Evolutionary conservation across 2,113 vertebrate species (phyloP).

Genomic region (Alectura lathami): DNA sequence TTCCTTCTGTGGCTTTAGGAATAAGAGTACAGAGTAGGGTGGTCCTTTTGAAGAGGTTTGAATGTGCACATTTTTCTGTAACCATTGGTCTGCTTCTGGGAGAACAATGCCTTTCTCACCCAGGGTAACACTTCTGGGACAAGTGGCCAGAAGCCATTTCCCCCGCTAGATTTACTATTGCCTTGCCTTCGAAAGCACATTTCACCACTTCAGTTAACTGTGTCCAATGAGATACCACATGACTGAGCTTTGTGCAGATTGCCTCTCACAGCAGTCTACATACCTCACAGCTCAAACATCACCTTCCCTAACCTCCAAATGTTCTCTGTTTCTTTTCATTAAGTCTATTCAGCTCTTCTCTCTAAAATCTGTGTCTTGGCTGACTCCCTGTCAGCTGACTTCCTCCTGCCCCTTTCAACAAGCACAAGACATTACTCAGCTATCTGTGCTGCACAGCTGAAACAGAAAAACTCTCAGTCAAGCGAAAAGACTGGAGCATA

Average conservation of each 20-base stretch:
- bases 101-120: neutral
- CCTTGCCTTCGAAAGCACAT: neutral
- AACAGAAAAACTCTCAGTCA: neutral
- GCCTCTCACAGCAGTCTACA: neutral
- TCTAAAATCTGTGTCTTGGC: neutral
- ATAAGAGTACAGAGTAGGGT: neutral
- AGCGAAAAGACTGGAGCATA: neutral
- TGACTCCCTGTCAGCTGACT: neutral
- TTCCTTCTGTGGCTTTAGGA: neutral
- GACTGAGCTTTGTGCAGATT: neutral
- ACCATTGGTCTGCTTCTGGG: neutral
- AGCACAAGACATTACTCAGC: neutral
- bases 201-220: neutral
- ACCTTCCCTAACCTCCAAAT: conserved; percentile 17
- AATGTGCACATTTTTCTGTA: neutral
- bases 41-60: neutral
- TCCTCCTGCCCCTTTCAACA: neutral
- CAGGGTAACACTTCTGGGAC: neutral
- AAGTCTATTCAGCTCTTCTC: neutral
- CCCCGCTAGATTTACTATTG: rapidly evolving
- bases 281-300: neutral
- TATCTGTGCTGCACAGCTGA: neutral
- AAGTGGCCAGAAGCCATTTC: neutral
- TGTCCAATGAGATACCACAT: neutral
- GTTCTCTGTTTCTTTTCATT: conserved; percentile 41